Base-by-base conservation (phyloP, 2,888 invertebrate genomes). In the Spialia ferax region DNA sequence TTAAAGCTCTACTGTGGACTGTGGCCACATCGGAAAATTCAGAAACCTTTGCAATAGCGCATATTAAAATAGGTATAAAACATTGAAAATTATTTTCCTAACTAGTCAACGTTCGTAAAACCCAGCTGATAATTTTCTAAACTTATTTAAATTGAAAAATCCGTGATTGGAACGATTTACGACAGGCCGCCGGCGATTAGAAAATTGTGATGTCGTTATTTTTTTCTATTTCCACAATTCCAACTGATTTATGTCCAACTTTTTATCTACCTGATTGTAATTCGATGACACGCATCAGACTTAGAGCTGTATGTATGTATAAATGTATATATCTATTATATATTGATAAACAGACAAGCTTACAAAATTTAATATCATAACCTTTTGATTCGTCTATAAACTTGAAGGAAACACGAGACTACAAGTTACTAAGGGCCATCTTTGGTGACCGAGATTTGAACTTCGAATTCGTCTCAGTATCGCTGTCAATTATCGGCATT, bases 111-210 rank as follows among this genome's bases (percentile, higher is more conserved):
- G 22, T 38, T 57, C 23, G 57, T 38, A 15, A 38, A 15, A 56
- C 2, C 8, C 22, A 22, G 1, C 20, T 8, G n/a, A 15, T 26
- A 10, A 54, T 29, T 26, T 54, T 48, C 29, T 18, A 18, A 60
- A 48, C 48, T 26, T 60, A 29, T 45, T 60, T 45, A 18, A 48
- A 60, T 60, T 60, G 26, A 60, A 60, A 60, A 60, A 60, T 60
- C 29, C 26, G 29, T 7, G 35, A 63, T 54, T 54, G 54, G n/a
- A 15, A n/a, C 62, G 32, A 15, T 52, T 52, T 52, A 38, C 62
- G 38, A 63, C 54, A 22, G 23, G 23, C 38, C 15, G 22, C 52
- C 23, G 2, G 45, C 18, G 18, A 54, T 54, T 63, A 63, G 52
- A 32, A 54, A 54, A 63, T 62, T 52, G 55, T 42, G 26, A 26